These are phyloP conservation scores for Malacoctenus gilli DNA, from an alignment of 2,797 vertebrate species.

Conservation along the genomic window DNA sequence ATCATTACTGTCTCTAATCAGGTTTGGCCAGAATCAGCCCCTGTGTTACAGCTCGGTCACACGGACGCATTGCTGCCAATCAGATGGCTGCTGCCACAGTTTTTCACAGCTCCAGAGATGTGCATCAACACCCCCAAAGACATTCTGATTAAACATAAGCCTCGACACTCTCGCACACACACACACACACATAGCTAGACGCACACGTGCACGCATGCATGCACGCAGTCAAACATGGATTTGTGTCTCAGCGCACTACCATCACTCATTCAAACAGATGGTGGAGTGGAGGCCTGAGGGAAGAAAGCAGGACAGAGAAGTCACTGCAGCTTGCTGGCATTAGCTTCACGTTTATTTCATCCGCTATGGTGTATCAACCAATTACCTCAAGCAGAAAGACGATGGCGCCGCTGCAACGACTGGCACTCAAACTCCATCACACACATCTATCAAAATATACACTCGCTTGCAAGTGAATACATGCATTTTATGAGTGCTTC, in stretches of 20 bases:
- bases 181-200: conserved; percentile 34
- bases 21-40: conserved; percentile 24
- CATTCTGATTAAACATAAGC: conserved; percentile 38
- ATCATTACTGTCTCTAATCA: conserved; percentile 43
- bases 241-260: conserved; percentile 46
- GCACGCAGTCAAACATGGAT: conserved; percentile 48
- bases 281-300: conserved; percentile 44
- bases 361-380: conserved; percentile 33
- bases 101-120: conserved; percentile 42
- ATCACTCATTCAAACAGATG: conserved; percentile 66
- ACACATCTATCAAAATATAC: conserved; percentile 1
- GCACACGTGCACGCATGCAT: too few species aligned
- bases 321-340: conserved; percentile 40
- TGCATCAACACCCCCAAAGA: conserved; percentile 40
- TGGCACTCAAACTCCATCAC: conserved; percentile 19
- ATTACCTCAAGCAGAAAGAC: conserved; percentile 41
- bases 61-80: conserved; percentile 51
- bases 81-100: conserved; percentile 32
- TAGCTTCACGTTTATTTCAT: conserved; percentile 47
- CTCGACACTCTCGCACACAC: conserved; percentile 21
- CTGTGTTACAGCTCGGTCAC: conserved; percentile 18
- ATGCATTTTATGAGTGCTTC: conserved; percentile 5
- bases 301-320: conserved; percentile 45
- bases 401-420: conserved; percentile 7
- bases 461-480: neutral